These are phyloP conservation scores for Melipona beecheii DNA, from an alignment of 2,888 invertebrate genomes.

Conservation along the genomic window DNA sequence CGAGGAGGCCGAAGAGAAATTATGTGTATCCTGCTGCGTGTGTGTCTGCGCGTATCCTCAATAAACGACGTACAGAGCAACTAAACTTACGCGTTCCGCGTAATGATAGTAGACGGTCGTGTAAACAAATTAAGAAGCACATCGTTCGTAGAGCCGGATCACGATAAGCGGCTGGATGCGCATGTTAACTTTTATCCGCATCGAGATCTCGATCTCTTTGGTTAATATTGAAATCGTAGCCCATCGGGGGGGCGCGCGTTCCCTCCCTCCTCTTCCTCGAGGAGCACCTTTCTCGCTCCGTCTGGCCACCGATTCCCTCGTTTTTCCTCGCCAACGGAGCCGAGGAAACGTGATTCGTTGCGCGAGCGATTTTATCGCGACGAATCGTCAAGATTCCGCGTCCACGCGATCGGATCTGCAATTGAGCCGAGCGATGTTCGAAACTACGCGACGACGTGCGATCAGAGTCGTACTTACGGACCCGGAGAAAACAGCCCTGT, in stretches of 20 bases:
- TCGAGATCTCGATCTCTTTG: slow-evolving; percentile 54
- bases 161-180: slow-evolving; percentile 52
- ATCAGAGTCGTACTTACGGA: not conserved
- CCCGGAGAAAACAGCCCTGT: not conserved
- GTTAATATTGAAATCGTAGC: slow-evolving; percentile 58
- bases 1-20: slow-evolving; percentile 24
- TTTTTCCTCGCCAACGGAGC: not conserved
- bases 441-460: not conserved
- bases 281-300: not conserved
- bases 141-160: slow-evolving; percentile 37
- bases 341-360: not conserved
- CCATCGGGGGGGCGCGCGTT: slow-evolving; percentile 5
- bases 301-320: not conserved
- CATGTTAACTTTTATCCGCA: slow-evolving; percentile 53
- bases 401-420: slow-evolving; percentile 16
- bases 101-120: slow-evolving; percentile 50
- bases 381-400: slow-evolving; percentile 11
- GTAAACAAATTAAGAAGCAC: slow-evolving; percentile 61
- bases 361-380: not conserved
- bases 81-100: slow-evolving; percentile 13
- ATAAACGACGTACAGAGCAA: slow-evolving; percentile 33
- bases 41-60: not conserved
- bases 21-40: slow-evolving; percentile 13
- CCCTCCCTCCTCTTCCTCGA: not conserved
- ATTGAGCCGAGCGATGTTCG: not conserved